Conservation (phyloP, 2,888 invertebrate genomes). For the Smittia sp. region DNA sequence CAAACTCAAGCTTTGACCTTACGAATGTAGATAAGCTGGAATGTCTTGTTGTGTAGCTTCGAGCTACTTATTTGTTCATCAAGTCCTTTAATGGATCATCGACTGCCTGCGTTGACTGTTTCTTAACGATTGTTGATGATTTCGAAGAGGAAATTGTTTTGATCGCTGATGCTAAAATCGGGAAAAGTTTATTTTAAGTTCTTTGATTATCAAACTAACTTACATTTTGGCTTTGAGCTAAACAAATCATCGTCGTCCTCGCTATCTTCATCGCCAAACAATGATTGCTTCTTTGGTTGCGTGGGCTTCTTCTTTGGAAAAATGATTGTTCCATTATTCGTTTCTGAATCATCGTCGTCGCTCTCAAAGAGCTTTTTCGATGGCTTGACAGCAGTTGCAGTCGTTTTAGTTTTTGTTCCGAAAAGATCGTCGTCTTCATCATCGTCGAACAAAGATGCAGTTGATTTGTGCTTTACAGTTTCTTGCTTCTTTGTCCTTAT, state of each 20-base stretch:
- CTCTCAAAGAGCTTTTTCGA: constrained; percentile 22
- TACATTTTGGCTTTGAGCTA: constrained; percentile 31
- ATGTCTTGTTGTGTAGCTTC: not conserved
- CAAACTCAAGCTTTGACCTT: not conserved
- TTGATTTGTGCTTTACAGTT: not conserved
- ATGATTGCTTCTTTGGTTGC: not conserved
- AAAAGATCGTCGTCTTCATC: constrained; percentile 36
- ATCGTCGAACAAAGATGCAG: constrained; percentile 17
- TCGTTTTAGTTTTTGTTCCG: not conserved
- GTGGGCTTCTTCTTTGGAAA: not conserved
- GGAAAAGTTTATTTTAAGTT: not conserved
- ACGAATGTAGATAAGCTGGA: not conserved
- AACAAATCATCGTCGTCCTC: constrained; percentile 32
- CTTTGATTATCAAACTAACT: not conserved
- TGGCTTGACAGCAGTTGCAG: not conserved
- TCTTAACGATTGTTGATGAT: not conserved
- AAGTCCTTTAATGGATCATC: constrained; percentile 33
- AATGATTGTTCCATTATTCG: not conserved
- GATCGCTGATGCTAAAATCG: not conserved
- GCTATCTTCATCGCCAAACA: constrained; percentile 23
- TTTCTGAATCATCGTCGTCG: constrained; percentile 4
- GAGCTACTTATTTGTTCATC: not conserved
- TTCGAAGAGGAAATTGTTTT: not conserved
- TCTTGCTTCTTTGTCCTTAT: not conserved
- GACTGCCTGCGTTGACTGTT: not conserved